These are phyloP conservation scores for Teinopalpus imperialis DNA, from an alignment of 2,888 invertebrate species.

Conservation along the genomic window DNA sequence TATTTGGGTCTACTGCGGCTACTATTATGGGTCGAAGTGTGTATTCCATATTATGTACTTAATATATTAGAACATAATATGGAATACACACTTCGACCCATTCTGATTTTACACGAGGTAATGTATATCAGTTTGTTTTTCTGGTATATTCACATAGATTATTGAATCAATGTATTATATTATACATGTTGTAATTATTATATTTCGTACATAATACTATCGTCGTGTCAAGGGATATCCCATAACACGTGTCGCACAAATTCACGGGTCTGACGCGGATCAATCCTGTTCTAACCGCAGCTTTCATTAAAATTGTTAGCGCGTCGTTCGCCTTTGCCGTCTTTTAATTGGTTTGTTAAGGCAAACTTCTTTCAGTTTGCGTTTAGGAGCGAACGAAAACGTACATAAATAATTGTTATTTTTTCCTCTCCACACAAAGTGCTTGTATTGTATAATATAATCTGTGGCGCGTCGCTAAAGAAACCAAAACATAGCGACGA, in stretches of 20 bases:
- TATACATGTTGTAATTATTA: too few relatives aligned
- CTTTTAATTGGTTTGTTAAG: slow-evolving; percentile 63
- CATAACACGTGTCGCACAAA: slow-evolving; percentile 26
- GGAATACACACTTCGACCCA: too few relatives aligned
- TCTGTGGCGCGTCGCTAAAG: slow-evolving; percentile 1
- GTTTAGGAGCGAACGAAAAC: slow-evolving; percentile 42
- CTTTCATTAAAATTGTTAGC: slow-evolving; percentile 57
- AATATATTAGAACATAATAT: too few relatives aligned
- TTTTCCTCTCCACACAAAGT: background rate
- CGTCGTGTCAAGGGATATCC: too few relatives aligned
- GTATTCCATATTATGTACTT: too few relatives aligned
- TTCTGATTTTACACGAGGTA: too few relatives aligned
- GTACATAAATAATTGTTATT: slow-evolving; percentile 27
- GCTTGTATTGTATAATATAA: slow-evolving; percentile 7
- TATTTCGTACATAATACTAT: too few relatives aligned
- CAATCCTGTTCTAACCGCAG: slow-evolving; percentile 76
- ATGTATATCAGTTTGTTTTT: too few relatives aligned
- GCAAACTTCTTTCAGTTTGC: slow-evolving; percentile 53
- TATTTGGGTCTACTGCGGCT: too few relatives aligned
- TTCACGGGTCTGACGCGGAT: slow-evolving; percentile 51
- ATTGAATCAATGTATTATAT: too few relatives aligned
- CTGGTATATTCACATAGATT: too few relatives aligned
- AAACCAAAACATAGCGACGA: slow-evolving; percentile 28
- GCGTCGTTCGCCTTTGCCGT: slow-evolving; percentile 55
- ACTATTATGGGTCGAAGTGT: too few relatives aligned